Percentiles rank a stretch among this genome's conserved stretches.
Evolutionary conservation across 2,113 vertebrate species (phyloP).

Genomic region (Raja brachyura): DNA sequence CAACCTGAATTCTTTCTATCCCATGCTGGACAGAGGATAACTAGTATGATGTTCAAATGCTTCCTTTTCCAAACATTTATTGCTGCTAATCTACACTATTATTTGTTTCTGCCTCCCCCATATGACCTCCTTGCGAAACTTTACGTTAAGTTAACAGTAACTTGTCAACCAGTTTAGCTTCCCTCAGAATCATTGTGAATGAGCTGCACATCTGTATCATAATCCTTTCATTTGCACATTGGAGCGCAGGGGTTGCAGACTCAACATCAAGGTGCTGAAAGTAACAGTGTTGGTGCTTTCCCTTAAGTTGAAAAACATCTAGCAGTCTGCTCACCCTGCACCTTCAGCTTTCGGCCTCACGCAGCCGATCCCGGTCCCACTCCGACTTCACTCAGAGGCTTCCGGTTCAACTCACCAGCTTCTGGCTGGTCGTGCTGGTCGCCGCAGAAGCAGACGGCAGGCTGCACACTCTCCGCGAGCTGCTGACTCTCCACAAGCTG

Average conservation of each 20-base stretch:
- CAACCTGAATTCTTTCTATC: background rate
- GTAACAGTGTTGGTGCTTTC: background rate
- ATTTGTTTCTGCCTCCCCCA: background rate
- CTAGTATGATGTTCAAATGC: background rate
- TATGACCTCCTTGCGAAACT: background rate
- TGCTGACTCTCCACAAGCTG: too few species aligned
- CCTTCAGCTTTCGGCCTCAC: too few species aligned
- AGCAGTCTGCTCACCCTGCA: too few species aligned
- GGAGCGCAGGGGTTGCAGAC: background rate
- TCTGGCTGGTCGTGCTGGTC: too few species aligned
- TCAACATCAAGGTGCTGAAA: slow-evolving; percentile 19
- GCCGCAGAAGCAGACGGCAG: too few species aligned
- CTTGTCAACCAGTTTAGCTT: slow-evolving; percentile 4
- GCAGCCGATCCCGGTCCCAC: too few species aligned
- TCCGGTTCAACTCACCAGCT: too few species aligned
- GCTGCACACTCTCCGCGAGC: too few species aligned
- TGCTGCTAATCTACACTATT: background rate
- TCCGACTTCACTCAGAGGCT: too few species aligned
- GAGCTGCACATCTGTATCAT: slow-evolving; percentile 8
- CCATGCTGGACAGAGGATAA: background rate
- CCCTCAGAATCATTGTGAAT: background rate
- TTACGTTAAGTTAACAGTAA: background rate
- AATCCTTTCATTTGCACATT: background rate
- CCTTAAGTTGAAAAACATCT: background rate
- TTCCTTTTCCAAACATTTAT: background rate